Evolutionary conservation across 2,113 vertebrate genomes (phyloP).

Genomic region (Cephalopterus ornatus): DNA sequence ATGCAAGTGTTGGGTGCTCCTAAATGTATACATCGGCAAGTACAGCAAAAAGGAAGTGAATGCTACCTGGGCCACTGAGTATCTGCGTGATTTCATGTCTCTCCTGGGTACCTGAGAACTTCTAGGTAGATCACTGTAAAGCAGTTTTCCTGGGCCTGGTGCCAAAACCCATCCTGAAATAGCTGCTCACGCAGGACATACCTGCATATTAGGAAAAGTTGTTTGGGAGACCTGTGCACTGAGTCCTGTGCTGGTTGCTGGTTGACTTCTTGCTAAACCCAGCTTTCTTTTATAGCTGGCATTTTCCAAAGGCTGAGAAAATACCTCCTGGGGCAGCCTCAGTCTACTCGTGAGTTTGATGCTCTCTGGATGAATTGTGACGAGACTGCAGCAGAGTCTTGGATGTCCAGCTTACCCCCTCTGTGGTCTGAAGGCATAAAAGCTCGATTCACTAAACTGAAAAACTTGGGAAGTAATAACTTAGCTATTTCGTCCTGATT

Average conservation of each 20-base stretch:
- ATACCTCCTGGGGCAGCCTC: not conserved
- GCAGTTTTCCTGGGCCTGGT: not conserved
- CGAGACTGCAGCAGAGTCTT: not conserved
- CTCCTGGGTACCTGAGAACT: not conserved
- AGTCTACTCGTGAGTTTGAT: not conserved
- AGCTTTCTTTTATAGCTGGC: not conserved
- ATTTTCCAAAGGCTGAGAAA: not conserved
- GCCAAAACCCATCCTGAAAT: not conserved
- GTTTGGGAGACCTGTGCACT: not conserved
- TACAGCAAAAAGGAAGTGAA: not conserved
- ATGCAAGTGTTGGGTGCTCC: not conserved
- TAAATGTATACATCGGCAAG: not conserved
- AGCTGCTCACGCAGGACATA: not conserved
- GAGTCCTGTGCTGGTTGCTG: not conserved
- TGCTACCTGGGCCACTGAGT: not conserved
- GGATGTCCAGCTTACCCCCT: not conserved
- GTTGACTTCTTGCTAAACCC: not conserved
- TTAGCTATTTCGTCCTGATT: not conserved
- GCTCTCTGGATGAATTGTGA: not conserved
- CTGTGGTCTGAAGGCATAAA: not conserved
- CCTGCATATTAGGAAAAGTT: not conserved
- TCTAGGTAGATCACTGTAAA: not conserved
- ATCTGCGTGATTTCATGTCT: not conserved
- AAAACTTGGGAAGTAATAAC: not conserved
- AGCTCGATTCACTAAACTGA: not conserved